Evolutionary conservation across 2,113 vertebrate species (phyloP), one percentile per base, ranked within the genome.

Genomic region (Ceyx cyanopectus): DNA sequence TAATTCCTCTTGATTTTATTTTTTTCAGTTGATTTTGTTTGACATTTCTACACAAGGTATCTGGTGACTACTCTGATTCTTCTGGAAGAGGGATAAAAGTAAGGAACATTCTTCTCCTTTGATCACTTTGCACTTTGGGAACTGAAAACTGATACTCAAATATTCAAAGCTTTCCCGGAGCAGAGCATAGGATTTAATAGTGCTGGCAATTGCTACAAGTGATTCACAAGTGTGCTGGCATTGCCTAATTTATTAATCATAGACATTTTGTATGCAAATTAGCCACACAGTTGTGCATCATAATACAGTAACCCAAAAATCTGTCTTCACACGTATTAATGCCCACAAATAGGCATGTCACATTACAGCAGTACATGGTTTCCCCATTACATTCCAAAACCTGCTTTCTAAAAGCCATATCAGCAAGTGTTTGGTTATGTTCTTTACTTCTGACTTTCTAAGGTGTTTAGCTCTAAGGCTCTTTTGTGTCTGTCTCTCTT

Each of bases 241-340:
- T 89, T 92, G 86, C 86, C 30, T 77, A 66, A 86, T 76, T 73
- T 79, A 90, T 93, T 93, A 91, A 92, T 86, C 41, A 84, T 43
- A 72, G 65, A 67, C 66, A 81, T 60, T 63, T 32, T 86, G 48
- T 34, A 89, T 65, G 78, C 40, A 94, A 92, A 94, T 90, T 63
- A 90, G 66, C 61, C n/a, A 79, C 41, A 72, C 26, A 58, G 41
- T 61, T 88, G 21, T 93, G 73, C 62, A 61, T 85, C 54, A 61
- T 46, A 84, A 68, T 37, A 41, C 58, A 89, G 6, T 65, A 62
- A 85, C 58, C 6, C n/a, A 41, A 67, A 94, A 75, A 50, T 86
- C 81, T 90, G 70, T 72, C 88, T 87, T 89, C 34, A 75, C 54
- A 26, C 68, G 41, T 46, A 63, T 75, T 73, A 62, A 72, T 62